Evolutionary conservation across 2,888 invertebrate genomes (phyloP), one percentile per base, ranked within the genome.

Genomic region (Lycophotia porphyrea): DNA sequence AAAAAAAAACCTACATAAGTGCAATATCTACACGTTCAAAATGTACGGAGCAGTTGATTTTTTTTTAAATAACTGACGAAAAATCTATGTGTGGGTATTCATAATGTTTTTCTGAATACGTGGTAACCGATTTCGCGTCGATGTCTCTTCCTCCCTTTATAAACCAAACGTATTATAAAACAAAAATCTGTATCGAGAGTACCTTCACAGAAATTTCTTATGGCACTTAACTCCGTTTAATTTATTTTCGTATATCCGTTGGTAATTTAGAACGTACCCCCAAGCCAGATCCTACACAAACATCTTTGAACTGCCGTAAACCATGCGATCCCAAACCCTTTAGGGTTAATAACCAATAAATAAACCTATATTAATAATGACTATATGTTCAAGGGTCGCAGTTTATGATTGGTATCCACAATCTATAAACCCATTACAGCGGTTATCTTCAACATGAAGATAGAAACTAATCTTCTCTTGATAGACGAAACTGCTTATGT

Each of bases 281-380:
- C n/a, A 27, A 70, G 21, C 34, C 18, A 55, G 18, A 44, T 39
- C 52, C 71, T 60, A 67, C 15, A 65, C 21, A 76, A 84, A 84
- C 72, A 84, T 68, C 36, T 67, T 73, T 44, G 39, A 84, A 78
- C 44, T 61, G 52, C 36, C 47, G 36, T 52, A 44, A 49, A 78
- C 24, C 64, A 61, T 39, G 39, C 49, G 21, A 80, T 71, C 68
- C 64, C 9, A 65, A 71, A 64, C 39, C 64, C 27, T 52, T 34
- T 49, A 44, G 42, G 58, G 61, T 73, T 67, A 63, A 60, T 82
- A 65, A 64, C 55, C 63, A 71, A 80, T 82, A 77, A 71, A 82
- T 49, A 78, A 77, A 68, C 61, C 61, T 47, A 44, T 70, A 67
- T 49, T 69, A 55, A 76, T 70, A 63, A 82, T 82, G 18, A 49